phyloP scores from a whole-genome alignment of 1,140 invertebrate genomes.

The Brachystomella parvula region DNA sequence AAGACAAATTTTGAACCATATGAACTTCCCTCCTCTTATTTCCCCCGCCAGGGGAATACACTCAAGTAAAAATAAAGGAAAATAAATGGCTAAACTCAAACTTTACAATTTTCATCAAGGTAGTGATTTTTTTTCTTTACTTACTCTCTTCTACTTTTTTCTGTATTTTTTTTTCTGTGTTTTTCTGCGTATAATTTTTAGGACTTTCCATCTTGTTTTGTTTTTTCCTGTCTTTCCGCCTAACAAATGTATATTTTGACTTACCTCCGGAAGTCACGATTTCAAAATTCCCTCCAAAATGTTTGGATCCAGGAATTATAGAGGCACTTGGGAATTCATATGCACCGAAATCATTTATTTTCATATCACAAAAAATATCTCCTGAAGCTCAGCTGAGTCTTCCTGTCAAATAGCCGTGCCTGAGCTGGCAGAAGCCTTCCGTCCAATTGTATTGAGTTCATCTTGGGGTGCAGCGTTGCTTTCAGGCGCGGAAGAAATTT shows the following conservation, averaged over 20 bases:
- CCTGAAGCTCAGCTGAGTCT: too few species aligned
- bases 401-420: too few species aligned
- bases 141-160: neutral
- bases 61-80: neutral
- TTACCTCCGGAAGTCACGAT: too few species aligned
- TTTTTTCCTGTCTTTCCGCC: too few species aligned
- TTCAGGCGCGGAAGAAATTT: neutral
- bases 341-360: too few species aligned
- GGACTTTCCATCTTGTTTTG: neutral
- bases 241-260: too few species aligned
- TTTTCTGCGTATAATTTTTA: neutral
- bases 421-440: neutral
- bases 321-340: too few species aligned
- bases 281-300: too few species aligned
- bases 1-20: neutral
- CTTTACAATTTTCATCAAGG: neutral
- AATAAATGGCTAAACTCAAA: neutral
- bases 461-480: neutral
- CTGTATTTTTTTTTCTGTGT: neutral
- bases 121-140: neutral
- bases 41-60: neutral
- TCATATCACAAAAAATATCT: too few species aligned
- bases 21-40: neutral
- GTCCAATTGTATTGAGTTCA: neutral
- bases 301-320: too few species aligned